Base-by-base conservation (phyloP, 1,140 invertebrate genomes). In the Heliconius melpomene region DNA sequence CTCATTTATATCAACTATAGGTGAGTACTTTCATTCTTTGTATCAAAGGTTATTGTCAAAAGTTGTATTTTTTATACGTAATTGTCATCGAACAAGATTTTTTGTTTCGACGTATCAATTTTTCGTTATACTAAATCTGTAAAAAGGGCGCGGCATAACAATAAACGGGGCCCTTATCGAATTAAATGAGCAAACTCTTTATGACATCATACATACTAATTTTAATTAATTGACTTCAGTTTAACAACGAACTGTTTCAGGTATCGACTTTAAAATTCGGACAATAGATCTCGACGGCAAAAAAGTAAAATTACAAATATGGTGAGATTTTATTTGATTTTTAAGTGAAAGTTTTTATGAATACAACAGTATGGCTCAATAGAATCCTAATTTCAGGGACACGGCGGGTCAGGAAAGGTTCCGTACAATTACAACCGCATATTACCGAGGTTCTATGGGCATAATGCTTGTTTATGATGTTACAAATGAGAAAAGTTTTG, bases 401-500 rank as follows among this genome's bases (percentile, higher is more conserved):
- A 99, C 98, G 46, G 98, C 98, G 78, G 98, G 98, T 1, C 98
- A 99, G 94, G 97, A 98, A 94, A 96, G 98, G 89, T 99, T 99
- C 94, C 98, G 99, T 94, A 99, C 98, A 82, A 99, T 99, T 86
- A 99, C 99, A 72, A 99, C 98, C 74, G 99, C 98, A 9, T 99
- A 99, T 90, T 99, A 99, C 93, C 96, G 98, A 91, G 98, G 98
- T 74, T 98, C 98, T 54, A 99, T 99, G 98, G 99, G 99, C 60
- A 99, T 99, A 87, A 99, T 99, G 98, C 96, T 99, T 85, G 98
- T 99, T 74, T 99, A 99, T 95, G 99, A 99, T 95, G 99, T 99
- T 91, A 99, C 98, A 88, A 99, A 99, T 95, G 97, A 98, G 90
- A 99, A 99, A 94, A 99, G 98, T 84, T 99, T 99, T 96, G 98